Evolutionary conservation across 2,797 vertebrate species (phyloP).

Genomic region (Kryptopterus vitreolus): DNA sequence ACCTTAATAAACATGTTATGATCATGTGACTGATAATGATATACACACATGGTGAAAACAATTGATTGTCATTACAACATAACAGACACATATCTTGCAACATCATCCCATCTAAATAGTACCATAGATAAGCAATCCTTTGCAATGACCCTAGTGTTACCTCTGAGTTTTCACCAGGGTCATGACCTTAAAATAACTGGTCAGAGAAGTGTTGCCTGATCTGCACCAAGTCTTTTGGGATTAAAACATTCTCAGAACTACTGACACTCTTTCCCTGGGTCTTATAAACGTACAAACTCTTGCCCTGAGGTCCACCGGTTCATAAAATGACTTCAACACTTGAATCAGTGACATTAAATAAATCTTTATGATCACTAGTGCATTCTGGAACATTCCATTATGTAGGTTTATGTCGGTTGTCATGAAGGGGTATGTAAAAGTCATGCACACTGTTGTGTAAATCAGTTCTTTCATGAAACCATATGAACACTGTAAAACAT

Average conservation of each 20-base stretch:
- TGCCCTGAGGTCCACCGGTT: not conserved
- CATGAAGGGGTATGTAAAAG: not conserved
- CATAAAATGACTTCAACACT: not conserved
- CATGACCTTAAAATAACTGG: constrained; percentile 49
- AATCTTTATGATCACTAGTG: not conserved
- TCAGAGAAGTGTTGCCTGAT: constrained; percentile 63
- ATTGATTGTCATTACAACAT: not conserved
- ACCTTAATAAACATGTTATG: not conserved
- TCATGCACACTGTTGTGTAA: too few species aligned
- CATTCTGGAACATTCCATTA: not conserved
- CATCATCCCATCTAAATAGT: too few species aligned
- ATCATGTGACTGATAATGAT: not conserved
- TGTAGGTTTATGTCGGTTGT: not conserved
- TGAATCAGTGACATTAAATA: not conserved
- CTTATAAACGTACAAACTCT: constrained; percentile 13
- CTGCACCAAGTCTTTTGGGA: constrained; percentile 63
- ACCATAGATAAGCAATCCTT: constrained; percentile 21
- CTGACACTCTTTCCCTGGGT: constrained; percentile 63
- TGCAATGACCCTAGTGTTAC: constrained; percentile 22
- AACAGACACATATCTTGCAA: not conserved
- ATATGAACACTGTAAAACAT: too few species aligned
- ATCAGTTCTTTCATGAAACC: too few species aligned
- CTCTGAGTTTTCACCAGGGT: constrained; percentile 35
- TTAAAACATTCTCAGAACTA: constrained; percentile 70
- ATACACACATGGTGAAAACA: not conserved